Evolutionary conservation across 2,113 vertebrate genomes (phyloP), one percentile per base, ranked within the genome.

Genomic region (Scytalopus superciliaris): DNA sequence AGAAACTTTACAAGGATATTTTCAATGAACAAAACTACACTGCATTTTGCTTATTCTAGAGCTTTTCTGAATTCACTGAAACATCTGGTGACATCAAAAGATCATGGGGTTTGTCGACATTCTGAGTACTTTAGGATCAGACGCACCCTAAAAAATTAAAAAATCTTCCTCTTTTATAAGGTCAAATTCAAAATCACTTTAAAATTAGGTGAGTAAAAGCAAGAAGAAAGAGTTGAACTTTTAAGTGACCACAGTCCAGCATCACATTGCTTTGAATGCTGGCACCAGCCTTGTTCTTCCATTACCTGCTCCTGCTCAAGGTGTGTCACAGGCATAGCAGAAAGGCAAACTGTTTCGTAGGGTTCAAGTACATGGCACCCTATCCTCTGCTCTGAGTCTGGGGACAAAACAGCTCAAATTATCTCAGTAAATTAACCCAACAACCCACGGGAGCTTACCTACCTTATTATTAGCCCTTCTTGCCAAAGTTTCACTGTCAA

Each of bases 401-500:
- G 63, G 53, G 47, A 56, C 27, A 77, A 72, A 94, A 86, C 33
- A 93, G 63, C 6, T 21, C 73, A 53, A 83, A 59, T 42, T 31
- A 80, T 5, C 31, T 59, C n/a, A 57, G 79, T 78, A 82, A 81
- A 59, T 52, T 40, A 82, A 57, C 31, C 59, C 45, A 42, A 27
- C n/a, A 62, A 37, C 74, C 37, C 39, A 57, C 33, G 47, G 47
- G 49, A 55, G 30, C 4, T 24, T 35, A 23, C 11, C 18, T 9
- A 19, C 37, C 8, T 7, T 2, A 2, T 22, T 53, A 19, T 28
- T 33, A 39, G 50, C 9, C 30, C 31, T 52, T 64, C 86, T 66
- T 73, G 68, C 84, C 80, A 76, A 2, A 1, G 4, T 89, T 96
- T 95, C 33, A 13, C 69, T 83, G 90, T 90, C 68, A 93, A 93